Evolutionary conservation across 30 jellyfish, hydroid and myxozoan genomes (phyloP), one percentile per base, ranked within the genome.

Genomic region (Aurelia coerulea): DNA sequence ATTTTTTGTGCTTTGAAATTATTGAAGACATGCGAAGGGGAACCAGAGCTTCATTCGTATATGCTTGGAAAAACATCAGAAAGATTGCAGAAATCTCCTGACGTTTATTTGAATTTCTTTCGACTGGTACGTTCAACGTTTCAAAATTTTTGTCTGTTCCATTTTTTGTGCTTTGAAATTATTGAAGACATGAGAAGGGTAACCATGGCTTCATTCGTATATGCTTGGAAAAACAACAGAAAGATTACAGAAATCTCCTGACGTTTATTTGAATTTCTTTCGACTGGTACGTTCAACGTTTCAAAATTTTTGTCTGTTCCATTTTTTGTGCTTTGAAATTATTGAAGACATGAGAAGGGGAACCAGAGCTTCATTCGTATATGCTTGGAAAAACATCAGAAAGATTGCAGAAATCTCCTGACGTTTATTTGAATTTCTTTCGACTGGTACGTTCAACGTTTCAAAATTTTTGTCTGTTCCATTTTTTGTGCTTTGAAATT

Each of bases 351-450:
- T 88, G 88, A 4, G 97, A 90, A 76, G 97, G 97, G 15, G 99
- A 94, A 70, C 92, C 90, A 49, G 89, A 98, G 99, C 91, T 94
- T 53, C 99, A 94, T 74, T 90, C 94, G n/a, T 94, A 89, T 53
- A 94, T 94, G 97, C 95, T 94, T 5, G 99, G 99, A 3, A 94
- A 94, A 80, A 71, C 95, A 1, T 73, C 99, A 1, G 99, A 94
- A 84, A 71, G 93, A 77, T 65, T 94, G 13, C 74, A 41, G 64
- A 90, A 89, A 65, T 73, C 99, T 5, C 87, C 91, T 2, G 78
- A 62, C 1, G 68, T 66, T 9, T 94, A 83, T 77, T 84, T 94
- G 0, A 86, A 81, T 49, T 85, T n/a, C 62, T 94, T 83, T 70
- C 91, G 78, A 63, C 88, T 81, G 95, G 99, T 94, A 56, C 5